These are phyloP conservation scores for Saxicola maurus DNA, from an alignment of 2,797 vertebrate genomes.

Conservation along the genomic window DNA sequence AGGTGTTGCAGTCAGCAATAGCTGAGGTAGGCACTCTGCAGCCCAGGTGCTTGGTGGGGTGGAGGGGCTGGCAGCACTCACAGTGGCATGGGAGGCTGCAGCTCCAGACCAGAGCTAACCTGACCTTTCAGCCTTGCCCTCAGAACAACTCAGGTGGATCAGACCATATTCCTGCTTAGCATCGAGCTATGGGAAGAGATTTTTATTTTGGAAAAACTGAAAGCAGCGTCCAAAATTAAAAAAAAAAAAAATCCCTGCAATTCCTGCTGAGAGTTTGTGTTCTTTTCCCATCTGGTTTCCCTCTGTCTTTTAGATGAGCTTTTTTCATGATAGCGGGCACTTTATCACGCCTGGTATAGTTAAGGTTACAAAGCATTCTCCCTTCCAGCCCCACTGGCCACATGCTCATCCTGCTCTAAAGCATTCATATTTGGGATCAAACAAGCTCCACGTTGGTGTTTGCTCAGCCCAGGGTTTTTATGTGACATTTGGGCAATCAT, in stretches of 20 bases:
- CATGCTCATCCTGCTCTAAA: conserved; percentile 48
- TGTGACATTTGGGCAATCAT: conserved; percentile 51
- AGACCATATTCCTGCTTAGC: neutral
- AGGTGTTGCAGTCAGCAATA: conserved; percentile 28
- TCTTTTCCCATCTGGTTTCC: conserved; percentile 55
- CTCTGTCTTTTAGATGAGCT: conserved; percentile 35
- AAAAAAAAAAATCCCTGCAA: neutral
- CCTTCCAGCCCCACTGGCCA: neutral
- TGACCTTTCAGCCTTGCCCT: neutral
- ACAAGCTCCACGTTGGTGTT: conserved; percentile 35
- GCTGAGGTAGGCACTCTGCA: conserved; percentile 19
- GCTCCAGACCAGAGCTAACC: neutral
- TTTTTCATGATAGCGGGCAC: conserved; percentile 3
- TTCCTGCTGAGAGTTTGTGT: neutral
- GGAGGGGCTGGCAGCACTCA: neutral
- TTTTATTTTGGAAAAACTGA: neutral
- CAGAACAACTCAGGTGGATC: neutral
- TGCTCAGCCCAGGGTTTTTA: conserved; percentile 40
- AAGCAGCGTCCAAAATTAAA: neutral
- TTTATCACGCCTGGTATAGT: conserved; percentile 30
- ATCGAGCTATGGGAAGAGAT: neutral
- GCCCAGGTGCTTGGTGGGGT: neutral
- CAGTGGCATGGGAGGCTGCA: accelerated
- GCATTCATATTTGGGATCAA: conserved; percentile 53
- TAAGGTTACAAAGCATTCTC: conserved; percentile 29